phyloP scores from a whole-genome alignment of 2,888 invertebrate species.

The Lasioglossum zephyrum region DNA sequence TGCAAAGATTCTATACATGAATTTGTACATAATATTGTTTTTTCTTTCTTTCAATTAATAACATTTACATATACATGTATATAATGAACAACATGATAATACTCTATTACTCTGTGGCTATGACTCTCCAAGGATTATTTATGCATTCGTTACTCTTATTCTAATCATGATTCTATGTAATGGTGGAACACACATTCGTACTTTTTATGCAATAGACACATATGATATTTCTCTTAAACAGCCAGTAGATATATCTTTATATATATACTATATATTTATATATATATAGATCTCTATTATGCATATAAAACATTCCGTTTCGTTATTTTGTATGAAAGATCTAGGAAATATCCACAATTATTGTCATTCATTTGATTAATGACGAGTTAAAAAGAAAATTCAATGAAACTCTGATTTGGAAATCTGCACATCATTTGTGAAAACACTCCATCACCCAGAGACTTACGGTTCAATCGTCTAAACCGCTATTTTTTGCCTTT shows the following conservation, averaged over 20 bases:
- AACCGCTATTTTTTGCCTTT: slow-evolving; percentile 64
- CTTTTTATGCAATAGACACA: slow-evolving; percentile 14
- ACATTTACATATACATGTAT: slow-evolving; percentile 42
- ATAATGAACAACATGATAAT: slow-evolving; percentile 36
- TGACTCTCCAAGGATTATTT: slow-evolving; percentile 2
- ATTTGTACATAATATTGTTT: slow-evolving; percentile 55
- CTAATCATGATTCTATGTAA: slow-evolving; percentile 10
- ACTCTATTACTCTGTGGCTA: slow-evolving; percentile 11
- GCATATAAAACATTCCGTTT: slow-evolving; percentile 3
- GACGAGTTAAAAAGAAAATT: slow-evolving; percentile 22
- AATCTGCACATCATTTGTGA: slow-evolving; percentile 59
- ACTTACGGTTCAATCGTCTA: slow-evolving; percentile 64
- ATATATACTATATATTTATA: not conserved
- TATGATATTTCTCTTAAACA: slow-evolving; percentile 30
- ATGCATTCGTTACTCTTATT: slow-evolving; percentile 11
- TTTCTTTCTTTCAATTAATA: slow-evolving; percentile 25
- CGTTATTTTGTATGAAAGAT: slow-evolving; percentile 13
- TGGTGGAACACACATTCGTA: slow-evolving; percentile 45
- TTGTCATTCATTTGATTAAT: slow-evolving; percentile 39
- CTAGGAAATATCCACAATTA: slow-evolving; percentile 19
- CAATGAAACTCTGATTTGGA: slow-evolving; percentile 41
- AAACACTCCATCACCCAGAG: slow-evolving; percentile 61
- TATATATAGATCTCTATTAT: not conserved
- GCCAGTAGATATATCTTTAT: slow-evolving; percentile 12
- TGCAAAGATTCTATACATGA: slow-evolving; percentile 57